phyloP scores from a whole-genome alignment of 2,113 vertebrate species.

The Nematolebias whitei region DNA sequence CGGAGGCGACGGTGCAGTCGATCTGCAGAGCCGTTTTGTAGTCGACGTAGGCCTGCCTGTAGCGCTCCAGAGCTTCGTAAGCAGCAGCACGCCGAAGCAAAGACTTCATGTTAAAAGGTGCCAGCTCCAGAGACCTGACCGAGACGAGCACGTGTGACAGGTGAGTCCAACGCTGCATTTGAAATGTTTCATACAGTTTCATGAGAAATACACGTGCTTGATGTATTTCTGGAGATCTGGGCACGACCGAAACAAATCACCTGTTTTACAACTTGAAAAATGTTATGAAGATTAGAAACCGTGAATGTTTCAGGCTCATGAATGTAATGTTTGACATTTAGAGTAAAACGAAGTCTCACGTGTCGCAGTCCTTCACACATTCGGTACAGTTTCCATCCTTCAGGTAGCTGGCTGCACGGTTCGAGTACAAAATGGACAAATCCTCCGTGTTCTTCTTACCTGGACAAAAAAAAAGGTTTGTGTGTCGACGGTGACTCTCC shows the following conservation, averaged over 20 bases:
- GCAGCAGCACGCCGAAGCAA: slow-evolving; percentile 88
- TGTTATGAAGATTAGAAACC: background rate
- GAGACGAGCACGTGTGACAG: background rate
- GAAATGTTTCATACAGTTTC: no score
- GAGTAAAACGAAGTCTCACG: slow-evolving; percentile 68
- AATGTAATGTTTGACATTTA: no score
- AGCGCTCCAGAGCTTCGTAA: slow-evolving; percentile 88
- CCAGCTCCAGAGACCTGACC: slow-evolving; percentile 77
- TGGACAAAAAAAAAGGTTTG: slow-evolving; percentile 29
- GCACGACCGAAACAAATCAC: background rate
- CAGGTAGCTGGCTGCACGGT: slow-evolving; percentile 88
- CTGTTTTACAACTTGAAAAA: background rate
- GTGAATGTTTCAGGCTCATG: no score
- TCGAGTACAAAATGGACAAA: slow-evolving; percentile 87
- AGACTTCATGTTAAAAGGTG: slow-evolving; percentile 87
- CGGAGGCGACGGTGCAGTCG: slow-evolving; percentile 82
- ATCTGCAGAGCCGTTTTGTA: slow-evolving; percentile 90
- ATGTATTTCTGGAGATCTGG: background rate
- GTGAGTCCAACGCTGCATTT: no score
- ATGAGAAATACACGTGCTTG: no score
- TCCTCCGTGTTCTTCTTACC: slow-evolving; percentile 81
- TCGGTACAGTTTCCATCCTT: slow-evolving; percentile 89
- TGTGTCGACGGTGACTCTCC: no score
- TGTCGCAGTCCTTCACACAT: slow-evolving; percentile 88
- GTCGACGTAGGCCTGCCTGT: slow-evolving; percentile 88